Evolutionary conservation across 2,113 vertebrate genomes (phyloP).

Genomic region (Neotoma lepida): DNA sequence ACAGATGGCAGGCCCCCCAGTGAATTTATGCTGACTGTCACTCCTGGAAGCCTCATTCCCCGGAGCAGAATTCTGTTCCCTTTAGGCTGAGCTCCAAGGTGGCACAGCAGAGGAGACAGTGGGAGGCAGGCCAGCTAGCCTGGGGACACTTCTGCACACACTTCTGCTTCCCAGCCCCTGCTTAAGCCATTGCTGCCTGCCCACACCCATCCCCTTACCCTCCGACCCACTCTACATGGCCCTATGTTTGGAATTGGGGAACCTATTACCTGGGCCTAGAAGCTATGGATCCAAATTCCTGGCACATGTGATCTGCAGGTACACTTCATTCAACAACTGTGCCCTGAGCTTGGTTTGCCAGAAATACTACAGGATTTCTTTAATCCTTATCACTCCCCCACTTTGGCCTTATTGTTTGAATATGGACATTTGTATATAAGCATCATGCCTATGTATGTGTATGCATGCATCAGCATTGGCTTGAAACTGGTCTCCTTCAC

Average conservation of each 20-base stretch:
- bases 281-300: neutral
- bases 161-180: neutral
- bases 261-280: neutral
- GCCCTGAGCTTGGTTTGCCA: neutral
- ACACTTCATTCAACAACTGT: neutral
- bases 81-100: neutral
- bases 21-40: neutral
- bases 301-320: neutral
- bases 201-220: neutral
- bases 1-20: slow-evolving; percentile 58
- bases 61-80: neutral
- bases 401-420: neutral
- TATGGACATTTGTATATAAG: neutral
- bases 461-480: neutral
- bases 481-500: neutral
- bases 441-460: neutral
- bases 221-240: neutral
- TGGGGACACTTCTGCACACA: neutral
- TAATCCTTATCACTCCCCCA: neutral
- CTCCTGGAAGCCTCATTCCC: neutral
- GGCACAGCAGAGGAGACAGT: neutral
- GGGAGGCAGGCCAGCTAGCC: neutral
- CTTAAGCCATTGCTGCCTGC: neutral
- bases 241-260: neutral
- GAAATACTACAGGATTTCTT: neutral